Base-by-base conservation (phyloP, 2,888 invertebrate species). In the Plagiodera versicolora region DNA sequence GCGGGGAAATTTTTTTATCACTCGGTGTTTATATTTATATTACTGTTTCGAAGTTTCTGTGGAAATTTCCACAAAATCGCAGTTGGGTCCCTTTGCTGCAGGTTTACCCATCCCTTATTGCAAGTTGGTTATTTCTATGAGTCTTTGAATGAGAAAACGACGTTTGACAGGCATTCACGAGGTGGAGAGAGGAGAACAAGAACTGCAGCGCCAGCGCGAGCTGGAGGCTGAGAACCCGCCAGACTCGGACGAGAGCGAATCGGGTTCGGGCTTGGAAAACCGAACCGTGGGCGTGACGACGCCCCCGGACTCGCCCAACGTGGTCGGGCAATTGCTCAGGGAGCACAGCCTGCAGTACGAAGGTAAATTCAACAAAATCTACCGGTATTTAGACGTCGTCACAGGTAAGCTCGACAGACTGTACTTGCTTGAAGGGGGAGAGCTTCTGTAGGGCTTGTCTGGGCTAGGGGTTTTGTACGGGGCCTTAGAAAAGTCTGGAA, bases 291-390 rank as follows among this genome's bases (percentile, higher is more conserved):
- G 88, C 19, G 87, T 84, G 79, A 88, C 86, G 73, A 97, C 98
- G 35, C 98, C 98, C 6, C 98, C 98, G 3, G 98, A 98, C 82
- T 95, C 95, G 56, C 98, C 98, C 16, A 89, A 89, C 58, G 87
- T 87, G 2, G 82, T 87, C 67, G 79, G 78, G 28, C 80, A 80
- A 58, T 86, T 92, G 66, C 86, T 92, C 66, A 91, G 89, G 87
- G 91, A 89, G 88, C 78, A 79, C 66, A 79, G 79, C 70, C 71
- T 80, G 65, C 90, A 91, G 74, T 92, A 92, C 79, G 91, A 91
- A 78, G 91, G 91, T 79, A 72, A 74, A 70, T 66, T 70, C 60
- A 64, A 58, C 81, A 68, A 69, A 66, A 69, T 70, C 71, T 72
- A 70, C 71, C 71, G 72, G 68, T 72, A 70, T 69, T 63, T 71